These are phyloP conservation scores for Chloropsis hardwickii DNA, from an alignment of 2,113 vertebrate genomes.

Conservation along the genomic window DNA sequence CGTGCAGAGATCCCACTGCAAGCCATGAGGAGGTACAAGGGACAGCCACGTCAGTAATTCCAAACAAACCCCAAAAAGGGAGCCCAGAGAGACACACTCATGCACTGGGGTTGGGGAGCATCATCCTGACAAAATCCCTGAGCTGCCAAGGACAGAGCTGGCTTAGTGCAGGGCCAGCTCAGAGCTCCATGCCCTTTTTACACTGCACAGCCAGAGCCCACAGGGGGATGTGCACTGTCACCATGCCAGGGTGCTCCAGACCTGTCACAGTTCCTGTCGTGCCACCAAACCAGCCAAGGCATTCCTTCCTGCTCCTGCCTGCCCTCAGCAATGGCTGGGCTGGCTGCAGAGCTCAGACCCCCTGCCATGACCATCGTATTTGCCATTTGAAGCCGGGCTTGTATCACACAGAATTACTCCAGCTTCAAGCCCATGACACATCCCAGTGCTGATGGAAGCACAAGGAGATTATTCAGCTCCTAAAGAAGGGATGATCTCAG, in stretches of 20 bases:
- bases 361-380: background rate
- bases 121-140: background rate
- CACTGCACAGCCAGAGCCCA: background rate
- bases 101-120: background rate
- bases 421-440: background rate
- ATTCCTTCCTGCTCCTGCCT: background rate
- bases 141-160: background rate
- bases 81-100: background rate
- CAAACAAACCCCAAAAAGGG: background rate
- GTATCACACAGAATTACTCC: background rate
- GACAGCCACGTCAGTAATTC: background rate
- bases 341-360: background rate
- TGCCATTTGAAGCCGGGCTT: background rate
- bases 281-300: background rate
- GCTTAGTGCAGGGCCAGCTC: background rate
- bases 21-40: background rate
- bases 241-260: background rate
- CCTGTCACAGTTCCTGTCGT: background rate
- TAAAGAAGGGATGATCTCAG: conserved; percentile 48
- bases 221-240: background rate
- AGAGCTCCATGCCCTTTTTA: background rate
- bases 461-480: conserved; percentile 1
- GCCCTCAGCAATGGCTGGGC: background rate
- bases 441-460: background rate
- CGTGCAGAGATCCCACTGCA: background rate